These are phyloP conservation scores for Bradypodion pumilum DNA, from an alignment of 2,797 vertebrate genomes.

Conservation along the genomic window DNA sequence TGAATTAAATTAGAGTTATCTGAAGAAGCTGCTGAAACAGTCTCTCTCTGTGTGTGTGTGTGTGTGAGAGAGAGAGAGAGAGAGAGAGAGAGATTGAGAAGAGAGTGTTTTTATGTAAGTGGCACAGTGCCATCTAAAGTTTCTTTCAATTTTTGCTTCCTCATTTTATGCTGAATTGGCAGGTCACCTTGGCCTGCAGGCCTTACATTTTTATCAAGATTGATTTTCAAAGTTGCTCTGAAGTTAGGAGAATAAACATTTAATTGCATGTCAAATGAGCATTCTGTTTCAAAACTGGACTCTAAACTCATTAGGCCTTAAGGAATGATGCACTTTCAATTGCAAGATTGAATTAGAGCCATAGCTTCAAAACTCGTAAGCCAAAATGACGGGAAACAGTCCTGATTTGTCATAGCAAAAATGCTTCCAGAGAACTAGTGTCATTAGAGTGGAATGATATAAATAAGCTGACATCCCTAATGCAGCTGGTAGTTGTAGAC, in stretches of 20 bases:
- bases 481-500: constrained; percentile 26
- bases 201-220: constrained; percentile 3
- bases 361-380: constrained; percentile 49
- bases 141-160: not conserved
- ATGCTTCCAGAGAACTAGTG: constrained; percentile 40
- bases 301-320: constrained; percentile 32
- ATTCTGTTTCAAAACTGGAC: constrained; percentile 32
- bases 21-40: not conserved
- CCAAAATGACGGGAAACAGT: constrained; percentile 49
- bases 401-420: constrained; percentile 48
- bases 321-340: constrained; percentile 34
- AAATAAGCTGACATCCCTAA: constrained; percentile 28
- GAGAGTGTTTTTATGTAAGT: not conserved
- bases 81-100: too few species aligned
- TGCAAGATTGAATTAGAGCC: constrained; percentile 48
- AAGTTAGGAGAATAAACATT: constrained; percentile 36
- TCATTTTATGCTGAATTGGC: not conserved
- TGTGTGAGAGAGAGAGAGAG: too few species aligned
- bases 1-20: constrained; percentile 2
- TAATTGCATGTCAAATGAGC: constrained; percentile 26
- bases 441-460: constrained; percentile 34
- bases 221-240: constrained; percentile 24
- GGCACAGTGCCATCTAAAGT: not conserved
- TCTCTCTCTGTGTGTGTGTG: too few species aligned
- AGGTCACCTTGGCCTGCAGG: constrained; percentile 11